Evolutionary conservation across 1,140 invertebrate genomes (phyloP).

Genomic region (Cotesia typhae): DNA sequence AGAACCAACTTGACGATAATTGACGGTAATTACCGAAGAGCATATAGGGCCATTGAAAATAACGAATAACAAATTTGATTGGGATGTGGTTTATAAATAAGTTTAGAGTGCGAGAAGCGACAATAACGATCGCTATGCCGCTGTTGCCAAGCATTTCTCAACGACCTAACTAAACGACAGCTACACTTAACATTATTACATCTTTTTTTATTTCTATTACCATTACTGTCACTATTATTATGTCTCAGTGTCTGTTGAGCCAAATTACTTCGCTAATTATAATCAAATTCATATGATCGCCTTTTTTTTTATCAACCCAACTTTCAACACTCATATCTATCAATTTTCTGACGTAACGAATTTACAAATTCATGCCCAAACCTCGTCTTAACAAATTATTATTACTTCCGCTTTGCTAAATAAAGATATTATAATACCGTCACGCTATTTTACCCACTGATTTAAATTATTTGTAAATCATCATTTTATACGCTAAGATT

Average conservation of each 20-base stretch:
- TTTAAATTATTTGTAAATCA: slow-evolving; percentile 3
- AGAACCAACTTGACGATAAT: no score
- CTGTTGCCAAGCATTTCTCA: slow-evolving; percentile 55
- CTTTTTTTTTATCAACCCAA: slow-evolving; percentile 42
- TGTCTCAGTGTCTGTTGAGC: neutral
- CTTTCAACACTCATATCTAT: slow-evolving; percentile 11
- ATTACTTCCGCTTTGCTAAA: slow-evolving; percentile 24
- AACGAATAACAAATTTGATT: slow-evolving; percentile 30
- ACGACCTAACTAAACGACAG: slow-evolving; percentile 27
- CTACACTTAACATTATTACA: neutral
- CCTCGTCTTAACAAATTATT: slow-evolving; percentile 20
- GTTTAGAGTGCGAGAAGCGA: slow-evolving; percentile 36
- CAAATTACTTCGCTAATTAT: slow-evolving; percentile 48
- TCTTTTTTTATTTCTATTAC: neutral
- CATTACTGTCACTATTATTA: neutral
- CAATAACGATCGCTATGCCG: slow-evolving; percentile 44
- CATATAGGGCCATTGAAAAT: slow-evolving; percentile 7
- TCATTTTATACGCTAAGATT: neutral
- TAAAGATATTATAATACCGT: slow-evolving; percentile 25
- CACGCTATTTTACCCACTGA: slow-evolving; percentile 8
- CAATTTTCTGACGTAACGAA: neutral
- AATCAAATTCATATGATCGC: slow-evolving; percentile 48
- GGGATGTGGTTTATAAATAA: slow-evolving; percentile 33
- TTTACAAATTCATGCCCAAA: slow-evolving; percentile 1
- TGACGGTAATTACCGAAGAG: neutral